These are phyloP conservation scores for Halcyon smyrnensis DNA, from an alignment of 2,797 vertebrate genomes.

Conservation along the genomic window DNA sequence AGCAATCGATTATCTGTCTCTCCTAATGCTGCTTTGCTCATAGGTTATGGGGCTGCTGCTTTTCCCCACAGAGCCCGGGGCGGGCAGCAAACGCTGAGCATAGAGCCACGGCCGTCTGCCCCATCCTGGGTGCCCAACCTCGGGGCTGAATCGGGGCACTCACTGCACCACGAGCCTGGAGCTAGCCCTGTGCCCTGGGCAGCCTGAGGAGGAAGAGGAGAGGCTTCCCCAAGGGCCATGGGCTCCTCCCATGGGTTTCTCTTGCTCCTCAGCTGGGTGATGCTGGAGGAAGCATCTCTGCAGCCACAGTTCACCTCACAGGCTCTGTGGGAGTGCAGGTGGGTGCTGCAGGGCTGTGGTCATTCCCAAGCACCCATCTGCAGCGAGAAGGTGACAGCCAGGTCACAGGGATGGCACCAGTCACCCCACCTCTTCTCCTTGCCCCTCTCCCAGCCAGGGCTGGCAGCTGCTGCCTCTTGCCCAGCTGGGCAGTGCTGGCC, in stretches of 20 bases:
- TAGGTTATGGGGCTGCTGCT: background rate
- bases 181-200: background rate
- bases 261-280: background rate
- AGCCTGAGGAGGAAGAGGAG: background rate
- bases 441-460: background rate
- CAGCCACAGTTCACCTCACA: background rate
- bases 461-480: background rate
- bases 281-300: background rate
- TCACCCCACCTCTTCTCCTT: background rate
- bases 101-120: fast-evolving
- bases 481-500: background rate
- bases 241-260: background rate
- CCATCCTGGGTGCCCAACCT: fast-evolving
- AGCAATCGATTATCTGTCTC: background rate
- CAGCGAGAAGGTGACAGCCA: background rate
- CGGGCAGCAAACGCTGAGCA: background rate
- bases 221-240: fast-evolving
- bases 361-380: background rate
- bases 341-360: background rate
- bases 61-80: background rate
- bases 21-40: background rate
- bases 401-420: background rate
- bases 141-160: background rate
- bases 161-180: fast-evolving
- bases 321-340: fast-evolving